Evolutionary conservation across 2,113 vertebrate species (phyloP).

Genomic region (Plectropomus leopardus): DNA sequence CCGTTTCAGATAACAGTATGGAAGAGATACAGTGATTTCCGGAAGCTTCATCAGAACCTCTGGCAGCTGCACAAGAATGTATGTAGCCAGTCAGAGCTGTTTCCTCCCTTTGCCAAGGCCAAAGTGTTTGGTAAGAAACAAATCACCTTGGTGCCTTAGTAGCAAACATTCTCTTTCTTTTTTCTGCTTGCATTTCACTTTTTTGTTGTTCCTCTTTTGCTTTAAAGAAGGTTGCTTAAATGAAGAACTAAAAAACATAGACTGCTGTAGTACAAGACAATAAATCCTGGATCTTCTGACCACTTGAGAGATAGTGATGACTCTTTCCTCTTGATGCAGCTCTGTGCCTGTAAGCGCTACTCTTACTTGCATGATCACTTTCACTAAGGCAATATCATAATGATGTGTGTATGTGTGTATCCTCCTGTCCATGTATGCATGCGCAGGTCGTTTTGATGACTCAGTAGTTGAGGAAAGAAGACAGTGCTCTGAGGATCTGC

Average conservation of each 20-base stretch:
- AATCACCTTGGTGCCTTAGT: neutral
- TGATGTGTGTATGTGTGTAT: slow-evolving; percentile 12
- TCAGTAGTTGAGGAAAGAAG: slow-evolving; percentile 96
- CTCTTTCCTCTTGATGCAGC: neutral
- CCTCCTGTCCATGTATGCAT: neutral
- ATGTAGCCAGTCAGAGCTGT: slow-evolving; percentile 93
- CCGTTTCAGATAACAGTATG: slow-evolving; percentile 92
- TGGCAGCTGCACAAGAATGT: slow-evolving; percentile 95
- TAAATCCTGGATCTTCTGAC: neutral
- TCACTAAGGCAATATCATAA: neutral
- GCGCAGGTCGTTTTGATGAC: slow-evolving; percentile 94
- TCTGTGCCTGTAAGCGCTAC: neutral
- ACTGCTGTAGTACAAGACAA: neutral
- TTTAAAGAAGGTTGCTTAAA: too few relatives aligned
- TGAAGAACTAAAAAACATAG: too few relatives aligned
- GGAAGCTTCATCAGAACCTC: slow-evolving; percentile 96
- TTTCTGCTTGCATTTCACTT: neutral
- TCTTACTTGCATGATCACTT: neutral
- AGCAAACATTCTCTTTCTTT: neutral
- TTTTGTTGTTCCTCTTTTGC: too few relatives aligned
- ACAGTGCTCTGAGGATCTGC: slow-evolving; percentile 96
- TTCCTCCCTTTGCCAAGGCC: slow-evolving; percentile 96
- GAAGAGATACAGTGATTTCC: slow-evolving; percentile 99
- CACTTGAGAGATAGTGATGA: neutral
- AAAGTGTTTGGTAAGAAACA: slow-evolving; percentile 94